Evolutionary conservation across 2,797 vertebrate species (phyloP).

Genomic region (Sebastes dallii): DNA sequence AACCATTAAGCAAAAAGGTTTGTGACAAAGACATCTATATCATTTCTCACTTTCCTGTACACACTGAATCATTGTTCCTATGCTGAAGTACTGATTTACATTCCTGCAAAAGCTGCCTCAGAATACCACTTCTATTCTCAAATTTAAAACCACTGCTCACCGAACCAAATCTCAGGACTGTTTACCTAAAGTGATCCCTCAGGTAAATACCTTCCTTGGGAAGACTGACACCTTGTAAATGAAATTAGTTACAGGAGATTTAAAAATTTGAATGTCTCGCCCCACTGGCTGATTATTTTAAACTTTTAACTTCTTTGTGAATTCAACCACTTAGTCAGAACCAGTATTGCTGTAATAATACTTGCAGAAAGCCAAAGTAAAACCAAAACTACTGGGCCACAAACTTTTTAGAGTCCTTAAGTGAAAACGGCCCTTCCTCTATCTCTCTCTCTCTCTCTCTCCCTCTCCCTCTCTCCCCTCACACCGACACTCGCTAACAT

Average conservation of each 20-base stretch:
- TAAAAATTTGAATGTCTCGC: neutral
- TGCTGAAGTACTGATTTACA: neutral
- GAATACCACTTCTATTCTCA: neutral
- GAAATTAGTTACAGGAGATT: neutral
- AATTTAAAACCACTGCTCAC: neutral
- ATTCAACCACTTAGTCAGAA: neutral
- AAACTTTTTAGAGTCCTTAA: neutral
- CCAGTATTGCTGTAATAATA: neutral
- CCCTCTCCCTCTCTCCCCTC: no score
- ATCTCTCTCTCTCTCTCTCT: no score
- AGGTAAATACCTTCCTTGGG: neutral
- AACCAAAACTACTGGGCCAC: neutral
- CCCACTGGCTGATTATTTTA: neutral
- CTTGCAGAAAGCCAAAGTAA: neutral
- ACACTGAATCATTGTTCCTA: neutral
- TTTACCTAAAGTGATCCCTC: neutral
- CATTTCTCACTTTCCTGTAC: neutral
- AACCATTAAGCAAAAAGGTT: constrained; percentile 83
- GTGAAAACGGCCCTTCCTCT: neutral
- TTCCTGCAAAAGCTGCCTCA: neutral
- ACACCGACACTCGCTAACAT: no score
- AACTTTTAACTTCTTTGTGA: neutral
- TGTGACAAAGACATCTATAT: constrained; percentile 10
- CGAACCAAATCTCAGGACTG: neutral
- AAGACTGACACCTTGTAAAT: neutral